These are phyloP conservation scores for Brachionus paranguensis DNA, from an alignment of 1,140 invertebrate genomes.

Conservation along the genomic window DNA sequence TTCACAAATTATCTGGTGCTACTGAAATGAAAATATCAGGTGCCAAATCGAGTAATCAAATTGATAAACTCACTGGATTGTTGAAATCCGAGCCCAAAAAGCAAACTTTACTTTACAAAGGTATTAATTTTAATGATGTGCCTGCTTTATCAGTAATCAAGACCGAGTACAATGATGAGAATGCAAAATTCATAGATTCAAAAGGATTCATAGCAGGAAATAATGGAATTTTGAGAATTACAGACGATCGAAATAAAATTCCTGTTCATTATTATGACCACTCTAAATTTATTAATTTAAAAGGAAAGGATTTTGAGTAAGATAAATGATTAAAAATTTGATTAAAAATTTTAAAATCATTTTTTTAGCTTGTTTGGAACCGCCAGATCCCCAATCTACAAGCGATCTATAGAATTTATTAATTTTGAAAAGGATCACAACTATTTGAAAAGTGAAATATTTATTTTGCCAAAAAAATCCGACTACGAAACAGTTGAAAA, in stretches of 20 bases:
- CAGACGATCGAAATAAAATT: conserved; percentile 48
- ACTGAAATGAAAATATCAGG: conserved; percentile 49
- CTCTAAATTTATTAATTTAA: conserved; percentile 43
- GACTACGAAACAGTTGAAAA: background rate
- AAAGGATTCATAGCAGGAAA: conserved; percentile 52
- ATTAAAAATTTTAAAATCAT: background rate
- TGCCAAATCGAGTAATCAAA: conserved; percentile 48
- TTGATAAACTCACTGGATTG: conserved; percentile 48
- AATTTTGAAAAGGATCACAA: background rate
- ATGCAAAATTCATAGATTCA: conserved; percentile 43
- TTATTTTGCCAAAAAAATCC: background rate
- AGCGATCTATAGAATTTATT: background rate
- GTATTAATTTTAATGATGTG: conserved; percentile 49
- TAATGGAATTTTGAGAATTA: conserved; percentile 45
- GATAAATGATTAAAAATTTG: conserved; percentile 33
- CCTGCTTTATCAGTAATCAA: conserved; percentile 46
- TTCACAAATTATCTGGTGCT: conserved; percentile 47
- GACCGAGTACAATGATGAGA: conserved; percentile 43
- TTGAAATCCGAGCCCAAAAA: conserved; percentile 51
- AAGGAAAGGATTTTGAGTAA: conserved; percentile 54
- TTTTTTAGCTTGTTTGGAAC: background rate
- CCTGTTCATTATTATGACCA: conserved; percentile 50
- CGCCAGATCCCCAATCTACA: background rate
- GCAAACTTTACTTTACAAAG: conserved; percentile 41
- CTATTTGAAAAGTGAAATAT: background rate